These are phyloP conservation scores for Lipotes vexillifer DNA, from an alignment of 2,113 vertebrate species.

Conservation along the genomic window DNA sequence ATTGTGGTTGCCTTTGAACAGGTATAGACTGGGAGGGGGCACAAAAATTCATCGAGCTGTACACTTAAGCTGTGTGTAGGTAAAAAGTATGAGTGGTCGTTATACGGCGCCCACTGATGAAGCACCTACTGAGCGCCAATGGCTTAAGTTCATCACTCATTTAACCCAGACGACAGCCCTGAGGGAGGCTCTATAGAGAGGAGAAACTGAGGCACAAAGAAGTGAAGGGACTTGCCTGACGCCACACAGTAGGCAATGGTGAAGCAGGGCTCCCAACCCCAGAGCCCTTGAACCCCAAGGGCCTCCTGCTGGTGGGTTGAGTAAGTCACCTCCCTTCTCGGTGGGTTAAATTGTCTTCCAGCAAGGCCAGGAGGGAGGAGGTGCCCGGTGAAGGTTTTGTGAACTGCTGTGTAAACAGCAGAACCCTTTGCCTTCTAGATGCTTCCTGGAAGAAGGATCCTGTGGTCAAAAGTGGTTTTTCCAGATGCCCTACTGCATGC, in stretches of 20 bases:
- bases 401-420: not conserved
- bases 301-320: not conserved
- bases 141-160: not conserved
- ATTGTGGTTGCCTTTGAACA: not conserved
- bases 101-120: fast-evolving
- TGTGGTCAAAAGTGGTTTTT: constrained; percentile 28
- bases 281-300: not conserved
- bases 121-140: not conserved
- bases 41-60: fast-evolving
- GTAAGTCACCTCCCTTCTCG: not conserved
- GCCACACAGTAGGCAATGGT: not conserved
- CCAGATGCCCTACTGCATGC: not conserved
- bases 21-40: fast-evolving
- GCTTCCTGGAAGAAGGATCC: constrained; percentile 26
- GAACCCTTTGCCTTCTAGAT: not conserved
- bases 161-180: not conserved
- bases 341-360: not conserved
- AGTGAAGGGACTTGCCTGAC: not conserved
- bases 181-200: fast-evolving
- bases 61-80: fast-evolving
- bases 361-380: not conserved
- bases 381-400: not conserved
- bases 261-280: not conserved
- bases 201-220: not conserved
- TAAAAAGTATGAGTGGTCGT: fast-evolving